Base-by-base conservation (phyloP, 2,888 invertebrate species). In the Meloe dianella region DNA sequence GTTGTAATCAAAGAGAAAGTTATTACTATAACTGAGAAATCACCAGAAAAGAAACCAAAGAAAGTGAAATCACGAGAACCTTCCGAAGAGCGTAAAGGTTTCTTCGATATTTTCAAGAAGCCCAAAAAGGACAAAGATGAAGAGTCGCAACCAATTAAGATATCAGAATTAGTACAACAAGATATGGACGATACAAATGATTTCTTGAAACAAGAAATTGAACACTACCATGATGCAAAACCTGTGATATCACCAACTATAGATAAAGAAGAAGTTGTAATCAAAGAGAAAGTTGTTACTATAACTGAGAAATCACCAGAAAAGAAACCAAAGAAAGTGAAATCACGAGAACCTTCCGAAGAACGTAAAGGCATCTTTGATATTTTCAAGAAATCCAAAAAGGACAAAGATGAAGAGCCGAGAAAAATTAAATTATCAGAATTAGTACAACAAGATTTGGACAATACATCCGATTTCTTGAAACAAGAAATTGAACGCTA, bases 151-250 rank as follows among this genome's bases (percentile, higher is more conserved):
- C 30, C 20, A 29, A 62, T 4, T 6, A 51, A 22, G 1, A 54
- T 56, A 27, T 57, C 60, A 61, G 60, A 66, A 57, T 35, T 24
- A n/a, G n/a, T 60, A 51, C 47, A 47, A 7, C 65, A 73, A 51
- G 60, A 73, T 66, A 76, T 76, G 65, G 66, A 71, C 58, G 61
- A 74, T 22, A 70, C 73, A 3, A 68, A 72, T n/a, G 59, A 38
- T 12, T 78, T 78, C 47, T 57, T 78, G 14, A 65, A 68, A 61
- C 66, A 66, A 35, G 78, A 78, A 71, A 62, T 76, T 59, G 59
- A 69, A 10, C 66, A 69, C 56, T 77, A 74, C 54, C 69, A 75
- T 56, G 76, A 77, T 51, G 51, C 24, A 12, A 51, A 10, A 27
- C 54, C 54, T n/a, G 1, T 24, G 5, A 54, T 54, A 7, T 7